These are phyloP conservation scores for Elymnias hypermnestra DNA, from an alignment of 1,140 invertebrate species.

Conservation along the genomic window DNA sequence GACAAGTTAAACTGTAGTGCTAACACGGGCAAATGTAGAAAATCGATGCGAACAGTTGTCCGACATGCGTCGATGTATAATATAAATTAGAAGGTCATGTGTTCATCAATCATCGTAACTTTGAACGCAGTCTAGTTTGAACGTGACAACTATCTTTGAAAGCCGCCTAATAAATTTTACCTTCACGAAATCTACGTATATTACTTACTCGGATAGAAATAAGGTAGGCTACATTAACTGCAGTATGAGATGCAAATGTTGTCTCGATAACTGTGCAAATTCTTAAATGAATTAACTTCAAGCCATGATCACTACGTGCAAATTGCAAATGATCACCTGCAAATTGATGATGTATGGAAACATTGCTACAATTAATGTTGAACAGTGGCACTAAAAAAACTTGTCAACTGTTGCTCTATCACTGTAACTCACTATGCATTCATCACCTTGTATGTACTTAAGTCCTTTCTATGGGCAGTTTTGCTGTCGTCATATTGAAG, in stretches of 20 bases:
- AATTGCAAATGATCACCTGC: slow-evolving; percentile 55
- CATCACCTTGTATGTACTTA: slow-evolving; percentile 17
- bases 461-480: slow-evolving; percentile 21
- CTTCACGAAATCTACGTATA: background rate
- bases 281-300: slow-evolving; percentile 31
- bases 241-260: slow-evolving; percentile 31
- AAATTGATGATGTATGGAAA: slow-evolving; percentile 64
- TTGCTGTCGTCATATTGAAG: slow-evolving; percentile 9
- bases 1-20: slow-evolving; percentile 52
- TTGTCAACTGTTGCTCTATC: slow-evolving; percentile 1
- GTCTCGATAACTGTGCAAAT: slow-evolving; percentile 46
- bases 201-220: slow-evolving; percentile 1
- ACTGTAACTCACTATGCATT: slow-evolving; percentile 11
- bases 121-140: slow-evolving; percentile 25
- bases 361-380: slow-evolving; percentile 46
- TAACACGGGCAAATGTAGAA: slow-evolving; percentile 32
- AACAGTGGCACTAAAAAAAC: background rate
- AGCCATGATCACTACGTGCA: slow-evolving; percentile 41
- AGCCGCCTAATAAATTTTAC: background rate
- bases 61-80: slow-evolving; percentile 38
- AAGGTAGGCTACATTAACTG: slow-evolving; percentile 25
- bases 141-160: slow-evolving; percentile 26
- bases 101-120: slow-evolving; percentile 47
- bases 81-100: slow-evolving; percentile 47
- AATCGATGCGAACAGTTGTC: slow-evolving; percentile 57